These are phyloP conservation scores for Palaemon carinicauda DNA, from an alignment of 1,140 invertebrate species.

Conservation along the genomic window DNA sequence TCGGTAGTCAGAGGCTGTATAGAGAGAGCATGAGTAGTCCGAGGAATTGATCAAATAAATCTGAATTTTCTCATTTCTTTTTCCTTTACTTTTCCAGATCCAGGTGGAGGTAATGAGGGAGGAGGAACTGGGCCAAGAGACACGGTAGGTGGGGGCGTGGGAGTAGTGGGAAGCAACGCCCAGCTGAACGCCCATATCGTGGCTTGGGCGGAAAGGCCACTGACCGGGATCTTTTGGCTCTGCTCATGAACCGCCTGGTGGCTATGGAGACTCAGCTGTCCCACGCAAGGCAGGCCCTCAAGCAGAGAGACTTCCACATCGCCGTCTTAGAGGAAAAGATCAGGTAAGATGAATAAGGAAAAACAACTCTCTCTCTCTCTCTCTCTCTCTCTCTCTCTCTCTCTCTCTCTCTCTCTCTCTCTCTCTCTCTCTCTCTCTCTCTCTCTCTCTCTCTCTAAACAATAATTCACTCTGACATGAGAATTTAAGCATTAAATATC, in stretches of 20 bases:
- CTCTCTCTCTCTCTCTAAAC: too few species aligned
- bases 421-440: too few species aligned
- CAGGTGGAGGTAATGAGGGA: slow-evolving; percentile 13
- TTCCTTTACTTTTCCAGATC: not conserved
- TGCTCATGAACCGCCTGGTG: slow-evolving; percentile 49
- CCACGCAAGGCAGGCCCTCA: slow-evolving; percentile 44
- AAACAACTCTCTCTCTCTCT: not conserved
- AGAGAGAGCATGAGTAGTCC: too few species aligned
- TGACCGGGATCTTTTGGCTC: slow-evolving; percentile 47
- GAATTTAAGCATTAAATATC: too few species aligned
- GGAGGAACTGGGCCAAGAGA: too few species aligned
- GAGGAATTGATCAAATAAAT: too few species aligned
- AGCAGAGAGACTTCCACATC: slow-evolving; percentile 55
- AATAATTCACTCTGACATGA: too few species aligned
- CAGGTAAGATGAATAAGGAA: not conserved
- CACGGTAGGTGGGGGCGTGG: slow-evolving; percentile 5
- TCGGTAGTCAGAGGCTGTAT: too few species aligned
- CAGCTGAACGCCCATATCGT: too few species aligned
- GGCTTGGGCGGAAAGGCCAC: not conserved
- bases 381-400: too few species aligned
- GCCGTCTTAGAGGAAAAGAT: slow-evolving; percentile 50
- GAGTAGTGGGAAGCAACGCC: not conserved
- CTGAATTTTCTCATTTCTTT: not conserved
- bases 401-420: too few species aligned
- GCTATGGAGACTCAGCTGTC: slow-evolving; percentile 51